These are phyloP conservation scores for Lepidotrigona ventralis DNA, from an alignment of 1,140 invertebrate genomes.

Conservation along the genomic window DNA sequence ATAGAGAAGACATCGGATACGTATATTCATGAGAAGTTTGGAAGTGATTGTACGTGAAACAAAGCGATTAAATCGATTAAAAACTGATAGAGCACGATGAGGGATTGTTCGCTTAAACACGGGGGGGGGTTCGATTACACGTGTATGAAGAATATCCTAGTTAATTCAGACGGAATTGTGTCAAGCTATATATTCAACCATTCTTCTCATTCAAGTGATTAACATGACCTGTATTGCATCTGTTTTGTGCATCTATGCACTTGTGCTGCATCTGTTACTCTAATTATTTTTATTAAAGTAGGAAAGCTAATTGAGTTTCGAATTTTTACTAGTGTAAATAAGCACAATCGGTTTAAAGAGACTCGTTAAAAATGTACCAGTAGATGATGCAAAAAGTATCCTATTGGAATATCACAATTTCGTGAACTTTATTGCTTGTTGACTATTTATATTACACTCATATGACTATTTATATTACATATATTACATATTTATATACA, in stretches of 20 bases:
- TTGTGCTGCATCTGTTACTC: background rate
- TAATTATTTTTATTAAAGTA: background rate
- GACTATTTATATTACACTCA: too few species aligned
- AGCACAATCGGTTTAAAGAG: background rate
- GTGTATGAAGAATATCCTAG: background rate
- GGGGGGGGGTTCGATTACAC: background rate
- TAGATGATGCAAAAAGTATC: background rate
- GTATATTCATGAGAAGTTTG: background rate
- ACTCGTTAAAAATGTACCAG: background rate
- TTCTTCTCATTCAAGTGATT: slow-evolving; percentile 8
- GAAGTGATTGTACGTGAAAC: background rate
- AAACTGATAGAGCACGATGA: background rate
- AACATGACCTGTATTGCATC: slow-evolving; percentile 1
- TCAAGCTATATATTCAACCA: slow-evolving; percentile 2
- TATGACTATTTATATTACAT: background rate
- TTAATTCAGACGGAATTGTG: background rate
- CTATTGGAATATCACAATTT: background rate
- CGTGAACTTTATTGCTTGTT: background rate
- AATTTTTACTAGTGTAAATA: background rate
- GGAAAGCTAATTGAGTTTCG: background rate
- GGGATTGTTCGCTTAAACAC: background rate
- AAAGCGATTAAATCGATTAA: slow-evolving; percentile 1
- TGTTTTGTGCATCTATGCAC: too few species aligned
- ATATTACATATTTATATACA: too few species aligned
- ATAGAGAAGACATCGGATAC: background rate